phyloP scores from a whole-genome alignment of 1,140 invertebrate genomes.

The Meloidogyne floridensis region DNA sequence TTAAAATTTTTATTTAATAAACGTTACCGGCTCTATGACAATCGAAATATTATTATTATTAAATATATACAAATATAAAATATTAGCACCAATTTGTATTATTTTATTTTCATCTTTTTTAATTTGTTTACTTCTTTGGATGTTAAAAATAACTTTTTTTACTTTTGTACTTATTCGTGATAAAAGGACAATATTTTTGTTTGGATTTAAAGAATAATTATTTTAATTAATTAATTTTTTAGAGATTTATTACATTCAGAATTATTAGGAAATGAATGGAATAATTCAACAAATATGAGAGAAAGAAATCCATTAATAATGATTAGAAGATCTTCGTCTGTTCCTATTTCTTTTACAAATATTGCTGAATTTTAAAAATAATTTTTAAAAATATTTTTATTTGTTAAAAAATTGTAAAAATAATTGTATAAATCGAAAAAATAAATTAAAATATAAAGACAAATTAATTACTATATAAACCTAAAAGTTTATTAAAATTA shows the following conservation, averaged over 20 bases:
- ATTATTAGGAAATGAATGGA: constrained; percentile 9
- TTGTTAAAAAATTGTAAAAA: not conserved
- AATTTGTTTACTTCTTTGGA: constrained; percentile 21
- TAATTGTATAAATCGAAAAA: too few species aligned
- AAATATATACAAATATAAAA: not conserved
- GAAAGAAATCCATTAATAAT: not conserved
- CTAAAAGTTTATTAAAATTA: not conserved
- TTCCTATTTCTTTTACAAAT: constrained; percentile 1
- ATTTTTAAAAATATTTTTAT: not conserved
- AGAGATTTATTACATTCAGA: constrained; percentile 4
- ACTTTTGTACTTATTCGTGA: constrained; percentile 30
- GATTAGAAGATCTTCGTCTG: constrained; percentile 25
- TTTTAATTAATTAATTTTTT: not conserved
- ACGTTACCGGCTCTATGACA: constrained; percentile 27
- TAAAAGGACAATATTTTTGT: constrained; percentile 21
- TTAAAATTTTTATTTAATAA: constrained; percentile 13
- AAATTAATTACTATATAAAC: not conserved
- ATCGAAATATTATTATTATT: constrained; percentile 21
- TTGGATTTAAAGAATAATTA: not conserved
- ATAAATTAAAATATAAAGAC: too few species aligned
- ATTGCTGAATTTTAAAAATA: constrained; percentile 15
- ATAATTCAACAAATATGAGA: constrained; percentile 1
- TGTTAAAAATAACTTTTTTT: constrained; percentile 15
- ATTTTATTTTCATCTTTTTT: constrained; percentile 14
- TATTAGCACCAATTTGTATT: constrained; percentile 5